These are phyloP conservation scores for Melinopterus prodromus DNA, from an alignment of 2,888 invertebrate genomes.

Conservation along the genomic window DNA sequence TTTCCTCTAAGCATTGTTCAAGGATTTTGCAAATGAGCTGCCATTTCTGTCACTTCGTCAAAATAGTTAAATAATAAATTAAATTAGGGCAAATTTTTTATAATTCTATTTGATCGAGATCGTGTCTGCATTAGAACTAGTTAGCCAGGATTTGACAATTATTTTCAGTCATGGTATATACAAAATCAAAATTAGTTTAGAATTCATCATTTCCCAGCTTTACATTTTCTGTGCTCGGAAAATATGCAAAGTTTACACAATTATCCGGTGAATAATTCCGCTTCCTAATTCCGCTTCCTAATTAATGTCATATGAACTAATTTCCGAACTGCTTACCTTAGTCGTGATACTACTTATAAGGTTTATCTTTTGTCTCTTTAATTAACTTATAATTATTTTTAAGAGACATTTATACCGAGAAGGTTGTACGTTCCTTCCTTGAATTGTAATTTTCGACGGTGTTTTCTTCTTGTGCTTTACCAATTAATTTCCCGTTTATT, in stretches of 20 bases:
- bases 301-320: neutral
- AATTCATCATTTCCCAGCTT: too few relatives aligned
- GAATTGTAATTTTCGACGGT: neutral
- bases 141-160: too few relatives aligned
- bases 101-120: too few relatives aligned
- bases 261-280: neutral
- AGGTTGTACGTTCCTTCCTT: neutral
- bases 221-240: too few relatives aligned
- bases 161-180: too few relatives aligned
- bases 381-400: neutral
- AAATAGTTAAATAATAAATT: too few relatives aligned
- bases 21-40: too few relatives aligned
- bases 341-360: neutral
- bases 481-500: neutral
- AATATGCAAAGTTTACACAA: neutral
- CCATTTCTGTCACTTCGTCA: too few relatives aligned
- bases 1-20: too few relatives aligned
- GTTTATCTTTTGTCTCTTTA: neutral
- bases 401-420: neutral
- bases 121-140: too few relatives aligned
- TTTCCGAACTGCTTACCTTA: neutral
- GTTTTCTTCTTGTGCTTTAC: neutral
- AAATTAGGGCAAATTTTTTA: too few relatives aligned
- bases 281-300: neutral
- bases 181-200: too few relatives aligned